phyloP scores from a whole-genome alignment of 2,888 invertebrate species.

The Andrena marginata region DNA sequence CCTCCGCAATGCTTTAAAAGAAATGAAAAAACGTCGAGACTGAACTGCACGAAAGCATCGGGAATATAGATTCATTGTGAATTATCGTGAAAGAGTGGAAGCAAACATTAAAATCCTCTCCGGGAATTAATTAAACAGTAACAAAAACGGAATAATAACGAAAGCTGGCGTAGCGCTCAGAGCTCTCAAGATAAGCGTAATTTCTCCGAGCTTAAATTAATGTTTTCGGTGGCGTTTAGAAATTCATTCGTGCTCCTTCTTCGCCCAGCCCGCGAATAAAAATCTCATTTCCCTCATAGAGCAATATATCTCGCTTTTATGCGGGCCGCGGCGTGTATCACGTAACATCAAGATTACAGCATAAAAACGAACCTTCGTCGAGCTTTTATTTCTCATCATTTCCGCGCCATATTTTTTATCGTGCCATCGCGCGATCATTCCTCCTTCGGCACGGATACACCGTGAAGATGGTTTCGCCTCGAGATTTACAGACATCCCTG shows the following conservation, averaged over 20 bases:
- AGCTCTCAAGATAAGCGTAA: constrained; percentile 16
- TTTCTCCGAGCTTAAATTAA: constrained; percentile 23
- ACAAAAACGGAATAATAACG: neutral
- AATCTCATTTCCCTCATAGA: constrained; percentile 48
- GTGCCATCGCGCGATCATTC: constrained; percentile 26
- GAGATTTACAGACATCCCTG: constrained; percentile 65
- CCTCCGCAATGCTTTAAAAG: neutral
- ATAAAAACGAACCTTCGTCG: constrained; percentile 55
- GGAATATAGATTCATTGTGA: neutral
- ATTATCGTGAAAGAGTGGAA: constrained; percentile 1
- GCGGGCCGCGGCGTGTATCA: constrained; percentile 26
- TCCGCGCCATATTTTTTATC: constrained; percentile 56
- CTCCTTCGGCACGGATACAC: constrained; percentile 21
- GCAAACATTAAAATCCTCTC: neutral
- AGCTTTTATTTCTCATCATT: constrained; percentile 59
- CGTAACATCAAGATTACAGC: constrained; percentile 60
- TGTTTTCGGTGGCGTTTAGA: constrained; percentile 24
- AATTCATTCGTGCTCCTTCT: constrained; percentile 14
- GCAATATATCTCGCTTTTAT: constrained; percentile 45
- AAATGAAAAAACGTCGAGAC: neutral
- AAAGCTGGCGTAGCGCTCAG: neutral
- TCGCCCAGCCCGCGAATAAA: constrained; percentile 16
- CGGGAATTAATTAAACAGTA: neutral
- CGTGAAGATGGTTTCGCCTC: constrained; percentile 43
- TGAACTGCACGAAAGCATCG: neutral